Evolutionary conservation across 2,113 vertebrate species (phyloP), one percentile per base, ranked within the genome.

Genomic region (Trematomus loennbergii): DNA sequence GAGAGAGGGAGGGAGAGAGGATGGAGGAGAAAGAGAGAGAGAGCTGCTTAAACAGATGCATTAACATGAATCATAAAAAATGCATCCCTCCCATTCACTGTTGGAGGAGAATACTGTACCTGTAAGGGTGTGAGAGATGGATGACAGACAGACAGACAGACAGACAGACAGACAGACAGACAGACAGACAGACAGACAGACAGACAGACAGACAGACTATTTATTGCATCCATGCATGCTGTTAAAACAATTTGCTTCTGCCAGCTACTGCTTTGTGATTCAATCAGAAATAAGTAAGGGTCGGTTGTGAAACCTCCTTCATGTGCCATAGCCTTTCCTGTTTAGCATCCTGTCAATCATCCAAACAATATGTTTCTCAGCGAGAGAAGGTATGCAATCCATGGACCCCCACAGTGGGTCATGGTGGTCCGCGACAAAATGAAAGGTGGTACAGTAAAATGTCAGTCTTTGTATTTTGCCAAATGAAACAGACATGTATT

Each of bases 41-140:
- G 5, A 45, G 45, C 36, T 11, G 58, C 46, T 46, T 64, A 12
- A 58, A 58, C 69, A 81, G 36, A 81, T 80, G 58, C 63, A 76
- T 59, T 65, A 59, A 72, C 9, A 50, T 53, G 46, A 70, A 79
- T 60, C 72, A 48, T 46, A 50, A 64, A 68, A 45, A 29, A 33
- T 46, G 29, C 12, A 68, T 22, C 62, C 58, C 79, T 63, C 80
- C 62, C 33, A 64, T 79, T 13, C 48, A 43, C 58, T 67, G 57
- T 54, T 66, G 3, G 25, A 69, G 29, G 50, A 82, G n/a, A 65
- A 60, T 33, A 10, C 53, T 71, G 69, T 63, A 63, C 68, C 63
- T 55, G 61, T 25, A 61, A 46, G 65, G 33, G 8, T 73, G 60
- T 50, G 59, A 33, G 13, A 66, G 43, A 22, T 7, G 20, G 57